Base-by-base conservation (phyloP, 2,797 vertebrate genomes). In the Peromyscus eremicus region DNA sequence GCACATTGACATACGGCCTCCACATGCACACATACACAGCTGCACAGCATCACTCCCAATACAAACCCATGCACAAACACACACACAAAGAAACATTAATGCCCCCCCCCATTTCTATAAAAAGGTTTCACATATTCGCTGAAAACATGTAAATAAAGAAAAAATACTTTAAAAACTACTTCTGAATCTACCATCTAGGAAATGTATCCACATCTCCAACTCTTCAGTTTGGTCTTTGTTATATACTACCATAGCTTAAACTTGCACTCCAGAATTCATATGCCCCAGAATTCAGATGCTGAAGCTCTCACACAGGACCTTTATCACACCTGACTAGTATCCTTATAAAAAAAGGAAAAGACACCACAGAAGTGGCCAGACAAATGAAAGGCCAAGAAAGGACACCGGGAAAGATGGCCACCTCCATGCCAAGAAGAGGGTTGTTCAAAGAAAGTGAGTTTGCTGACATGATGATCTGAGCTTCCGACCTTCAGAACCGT, bases 121-220 rank as follows among this genome's bases (percentile, higher is more conserved):
- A 92, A 91, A 83, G 46, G 55, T 52, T 92, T 87, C 8, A 84
- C n/a, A 92, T 17, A 37, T 37, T 86, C 34, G 16, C 43, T 86
- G 40, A 96, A 92, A 97, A 89, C 34, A 93, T 37, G 2, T 60
- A 82, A 92, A 86, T 70, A 10, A 77, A 57, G 96, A 94, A 96
- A 94, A 95, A 83, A 89, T 52, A n/a, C 1, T 77, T 87, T 57
- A 66, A 52, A 40, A 92, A 86, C 76, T 43, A 91, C 43, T 6
- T 21, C 25, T 82, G 91, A 64, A 49, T 2, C 49, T 43, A 94
- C 9, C 29, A 94, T 13, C 27, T 55, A 96, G 62, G 55, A 97
- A 94, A 27, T 12, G 1, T 94, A 16, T 37, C n/a, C 87, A 91
- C 17, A 94, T 84, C 88, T 7, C 84, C 55, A 86, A 60, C n/a